A percentile compares a stretch with the other conserved stretches of the same genome.
phyloP scores from a whole-genome alignment of 2,888 invertebrate genomes.

The Danaus chrysippus region DNA sequence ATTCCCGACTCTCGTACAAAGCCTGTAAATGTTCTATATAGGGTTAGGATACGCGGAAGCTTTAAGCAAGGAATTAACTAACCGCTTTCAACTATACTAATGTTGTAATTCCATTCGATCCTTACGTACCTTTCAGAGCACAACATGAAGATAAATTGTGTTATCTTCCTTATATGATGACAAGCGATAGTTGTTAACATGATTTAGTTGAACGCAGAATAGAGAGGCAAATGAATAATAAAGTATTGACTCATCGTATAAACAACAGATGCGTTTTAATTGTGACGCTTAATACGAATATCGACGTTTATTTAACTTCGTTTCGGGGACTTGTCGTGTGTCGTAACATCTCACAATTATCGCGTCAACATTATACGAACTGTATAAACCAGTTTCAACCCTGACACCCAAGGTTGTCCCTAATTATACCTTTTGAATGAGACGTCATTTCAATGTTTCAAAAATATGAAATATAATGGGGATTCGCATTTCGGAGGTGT shows the following conservation, averaged over 20 bases:
- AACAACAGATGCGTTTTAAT: constrained; percentile 16
- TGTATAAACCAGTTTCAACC: constrained; percentile 61
- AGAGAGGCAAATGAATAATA: constrained; percentile 23
- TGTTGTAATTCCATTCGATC: constrained; percentile 34
- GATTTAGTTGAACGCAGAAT: constrained; percentile 23
- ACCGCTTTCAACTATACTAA: constrained; percentile 31
- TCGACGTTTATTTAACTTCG: constrained; percentile 33
- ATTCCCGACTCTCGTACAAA: constrained; percentile 46
- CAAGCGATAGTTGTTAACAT: constrained; percentile 25
- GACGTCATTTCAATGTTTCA: constrained; percentile 76
- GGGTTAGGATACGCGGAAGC: constrained; percentile 44
- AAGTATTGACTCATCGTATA: constrained; percentile 17
- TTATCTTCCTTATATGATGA: constrained; percentile 30
- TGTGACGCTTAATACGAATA: constrained; percentile 29
- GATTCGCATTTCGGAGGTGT: constrained; percentile 73
- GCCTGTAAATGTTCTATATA: constrained; percentile 47
- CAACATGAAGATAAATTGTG: constrained; percentile 27
- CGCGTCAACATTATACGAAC: constrained; percentile 58
- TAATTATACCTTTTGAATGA: constrained; percentile 78
- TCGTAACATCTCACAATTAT: constrained; percentile 67
- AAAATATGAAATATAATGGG: constrained; percentile 76
- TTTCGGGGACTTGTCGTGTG: constrained; percentile 41
- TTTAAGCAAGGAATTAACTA: constrained; percentile 35
- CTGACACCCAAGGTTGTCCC: constrained; percentile 69
- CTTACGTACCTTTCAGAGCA: constrained; percentile 34